phyloP scores from a whole-genome alignment of 2,113 vertebrate genomes.

The Bostrychus sinensis region DNA sequence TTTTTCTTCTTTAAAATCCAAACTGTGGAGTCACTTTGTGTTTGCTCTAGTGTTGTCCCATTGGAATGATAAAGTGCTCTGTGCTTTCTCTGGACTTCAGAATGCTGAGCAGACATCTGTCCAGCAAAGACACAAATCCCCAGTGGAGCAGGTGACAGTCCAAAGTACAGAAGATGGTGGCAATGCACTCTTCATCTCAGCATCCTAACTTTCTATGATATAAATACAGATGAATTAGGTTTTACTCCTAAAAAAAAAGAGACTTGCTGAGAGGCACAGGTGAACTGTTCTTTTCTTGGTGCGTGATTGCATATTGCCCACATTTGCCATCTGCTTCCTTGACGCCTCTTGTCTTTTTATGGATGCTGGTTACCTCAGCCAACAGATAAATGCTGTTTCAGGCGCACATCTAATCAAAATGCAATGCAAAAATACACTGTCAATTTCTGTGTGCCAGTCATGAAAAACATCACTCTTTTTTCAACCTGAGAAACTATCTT shows the following conservation, averaged over 20 bases:
- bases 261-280: constrained; percentile 19
- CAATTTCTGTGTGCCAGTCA: constrained; percentile 19
- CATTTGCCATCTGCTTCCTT: constrained; percentile 48
- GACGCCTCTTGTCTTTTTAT: constrained; percentile 39
- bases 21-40: constrained; percentile 59
- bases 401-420: constrained; percentile 39
- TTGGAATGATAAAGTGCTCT: constrained; percentile 65
- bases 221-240: neutral
- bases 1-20: constrained; percentile 21
- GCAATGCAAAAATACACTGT: constrained; percentile 11
- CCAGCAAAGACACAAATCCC: constrained; percentile 38
- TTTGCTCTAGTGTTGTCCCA: constrained; percentile 52
- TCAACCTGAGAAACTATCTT: neutral
- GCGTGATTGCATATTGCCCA: constrained; percentile 33
- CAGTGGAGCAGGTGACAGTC: constrained; percentile 59
- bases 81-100: constrained; percentile 56
- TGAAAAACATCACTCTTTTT: constrained; percentile 6
- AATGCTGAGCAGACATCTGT: constrained; percentile 51
- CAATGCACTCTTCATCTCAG: constrained; percentile 1
- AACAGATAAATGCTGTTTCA: constrained; percentile 24
- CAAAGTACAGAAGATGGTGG: constrained; percentile 52
- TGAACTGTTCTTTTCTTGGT: constrained; percentile 15
- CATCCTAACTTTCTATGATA: too few relatives aligned
- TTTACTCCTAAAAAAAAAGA: neutral
- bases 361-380: constrained; percentile 28